Conservation (phyloP, 1,140 invertebrate species). For the Drosophila takahashii region DNA sequence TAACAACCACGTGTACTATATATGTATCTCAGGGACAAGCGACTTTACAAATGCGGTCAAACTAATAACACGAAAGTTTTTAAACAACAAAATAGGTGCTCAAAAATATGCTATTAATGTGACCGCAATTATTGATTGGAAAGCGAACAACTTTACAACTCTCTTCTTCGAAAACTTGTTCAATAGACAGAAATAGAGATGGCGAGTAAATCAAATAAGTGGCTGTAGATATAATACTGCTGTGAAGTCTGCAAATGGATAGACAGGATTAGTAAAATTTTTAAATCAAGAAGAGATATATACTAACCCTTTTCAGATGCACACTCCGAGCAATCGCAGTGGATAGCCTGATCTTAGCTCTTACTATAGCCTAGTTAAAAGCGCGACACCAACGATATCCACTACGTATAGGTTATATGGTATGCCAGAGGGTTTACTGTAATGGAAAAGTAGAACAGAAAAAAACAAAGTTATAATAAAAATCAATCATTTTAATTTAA, state of each 20-base stretch:
- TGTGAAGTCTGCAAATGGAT: conserved; percentile 53
- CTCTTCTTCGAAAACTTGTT: conserved; percentile 27
- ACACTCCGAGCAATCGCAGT: conserved; percentile 31
- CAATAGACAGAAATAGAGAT: conserved; percentile 18
- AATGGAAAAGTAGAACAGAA: conserved; percentile 22
- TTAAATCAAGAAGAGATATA: rapidly evolving
- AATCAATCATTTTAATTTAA: conserved; percentile 82
- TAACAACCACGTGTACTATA: neutral
- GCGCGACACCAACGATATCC: conserved; percentile 34
- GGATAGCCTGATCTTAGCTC: conserved; percentile 20
- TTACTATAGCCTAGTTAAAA: conserved; percentile 63
- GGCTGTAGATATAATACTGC: conserved; percentile 66
- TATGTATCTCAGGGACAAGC: neutral
- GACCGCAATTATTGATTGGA: neutral
- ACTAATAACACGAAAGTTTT: neutral
- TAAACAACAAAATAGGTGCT: neutral
- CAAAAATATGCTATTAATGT: neutral
- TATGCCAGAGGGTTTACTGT: conserved; percentile 63
- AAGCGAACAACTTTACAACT: conserved; percentile 34
- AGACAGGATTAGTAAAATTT: neutral
- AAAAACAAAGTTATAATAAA: conserved; percentile 46
- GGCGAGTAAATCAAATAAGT: conserved; percentile 29
- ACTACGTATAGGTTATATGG: conserved; percentile 45
- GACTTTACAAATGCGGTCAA: conserved; percentile 1
- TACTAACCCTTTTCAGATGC: conserved; percentile 43